Percentiles rank a stretch among this genome's conserved stretches.
phyloP scores from a whole-genome alignment of 2,113 vertebrate species.

The Ramphastos sulfuratus region DNA sequence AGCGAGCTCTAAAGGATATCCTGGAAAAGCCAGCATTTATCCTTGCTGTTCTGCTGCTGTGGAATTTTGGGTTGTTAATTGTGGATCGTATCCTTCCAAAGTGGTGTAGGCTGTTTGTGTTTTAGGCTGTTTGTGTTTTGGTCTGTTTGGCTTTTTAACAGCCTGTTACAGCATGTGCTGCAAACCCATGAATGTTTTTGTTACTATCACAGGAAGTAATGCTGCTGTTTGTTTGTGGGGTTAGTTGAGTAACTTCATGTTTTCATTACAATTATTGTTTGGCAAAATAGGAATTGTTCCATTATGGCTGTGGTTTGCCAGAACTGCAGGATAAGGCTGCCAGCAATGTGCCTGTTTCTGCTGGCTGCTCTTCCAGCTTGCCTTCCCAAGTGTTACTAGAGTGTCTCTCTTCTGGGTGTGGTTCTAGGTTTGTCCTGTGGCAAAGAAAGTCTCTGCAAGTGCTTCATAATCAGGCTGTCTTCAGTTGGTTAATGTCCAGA shows the following conservation, averaged over 20 bases:
- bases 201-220: neutral
- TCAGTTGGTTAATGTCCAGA: neutral
- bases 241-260: neutral
- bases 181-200: neutral
- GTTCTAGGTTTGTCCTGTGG: neutral
- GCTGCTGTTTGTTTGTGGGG: neutral
- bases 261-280: neutral
- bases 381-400: neutral
- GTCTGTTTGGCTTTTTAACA: neutral
- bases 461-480: neutral
- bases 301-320: neutral
- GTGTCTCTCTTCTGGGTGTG: neutral
- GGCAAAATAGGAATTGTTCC: neutral
- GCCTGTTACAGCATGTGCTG: neutral
- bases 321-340: neutral
- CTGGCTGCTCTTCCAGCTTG: rapidly evolving
- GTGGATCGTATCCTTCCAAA: constrained; percentile 94
- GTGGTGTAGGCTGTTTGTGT: rapidly evolving
- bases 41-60: constrained; percentile 87
- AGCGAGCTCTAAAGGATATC: constrained; percentile 78
- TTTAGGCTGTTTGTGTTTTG: neutral
- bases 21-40: constrained; percentile 84
- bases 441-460: neutral
- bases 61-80: constrained; percentile 93
- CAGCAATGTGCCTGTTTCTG: neutral